Evolutionary conservation across 2,797 vertebrate genomes (phyloP).

Genomic region (Poecilia wingei): DNA sequence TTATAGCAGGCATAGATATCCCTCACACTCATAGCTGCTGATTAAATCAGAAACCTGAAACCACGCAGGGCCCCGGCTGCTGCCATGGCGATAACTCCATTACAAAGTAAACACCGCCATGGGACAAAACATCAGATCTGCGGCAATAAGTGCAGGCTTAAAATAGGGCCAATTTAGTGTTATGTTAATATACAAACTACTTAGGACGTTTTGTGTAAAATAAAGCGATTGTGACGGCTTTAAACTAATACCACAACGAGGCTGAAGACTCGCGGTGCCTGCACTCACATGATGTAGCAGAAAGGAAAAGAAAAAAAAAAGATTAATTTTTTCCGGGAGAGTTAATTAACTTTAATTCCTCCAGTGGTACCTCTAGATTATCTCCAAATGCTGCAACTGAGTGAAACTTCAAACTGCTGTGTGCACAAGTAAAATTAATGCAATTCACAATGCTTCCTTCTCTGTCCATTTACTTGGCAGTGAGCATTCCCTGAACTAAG

Average conservation of each 20-base stretch:
- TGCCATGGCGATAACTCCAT: conserved; percentile 27
- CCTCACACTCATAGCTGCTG: conserved; percentile 7
- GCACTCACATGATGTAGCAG: conserved; percentile 59
- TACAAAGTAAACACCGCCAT: conserved; percentile 20
- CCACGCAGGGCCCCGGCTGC: conserved; percentile 2
- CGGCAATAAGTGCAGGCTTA: not conserved
- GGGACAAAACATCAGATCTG: conserved; percentile 9
- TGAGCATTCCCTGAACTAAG: not conserved
- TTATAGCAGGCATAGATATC: conserved; percentile 3
- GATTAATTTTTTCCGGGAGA: conserved; percentile 65
- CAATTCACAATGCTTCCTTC: conserved; percentile 42
- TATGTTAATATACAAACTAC: conserved; percentile 24
- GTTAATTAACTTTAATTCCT: conserved; percentile 76
- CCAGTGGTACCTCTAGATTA: conserved; percentile 69
- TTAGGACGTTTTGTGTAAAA: conserved; percentile 24
- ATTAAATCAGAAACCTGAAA: conserved; percentile 46
- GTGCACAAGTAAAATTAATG: conserved; percentile 58
- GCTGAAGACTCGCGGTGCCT: conserved; percentile 12
- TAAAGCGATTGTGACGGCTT: conserved; percentile 24
- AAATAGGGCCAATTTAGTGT: conserved; percentile 24
- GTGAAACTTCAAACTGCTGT: conserved; percentile 65
- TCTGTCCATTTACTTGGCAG: conserved; percentile 19
- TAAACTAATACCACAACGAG: conserved; percentile 38
- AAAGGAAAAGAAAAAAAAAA: conserved; percentile 18
- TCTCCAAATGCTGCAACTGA: conserved; percentile 65